Percentiles rank a stretch among this genome's conserved stretches.
phyloP scores from a whole-genome alignment of 2,888 invertebrate genomes.

The Hyles lineata region DNA sequence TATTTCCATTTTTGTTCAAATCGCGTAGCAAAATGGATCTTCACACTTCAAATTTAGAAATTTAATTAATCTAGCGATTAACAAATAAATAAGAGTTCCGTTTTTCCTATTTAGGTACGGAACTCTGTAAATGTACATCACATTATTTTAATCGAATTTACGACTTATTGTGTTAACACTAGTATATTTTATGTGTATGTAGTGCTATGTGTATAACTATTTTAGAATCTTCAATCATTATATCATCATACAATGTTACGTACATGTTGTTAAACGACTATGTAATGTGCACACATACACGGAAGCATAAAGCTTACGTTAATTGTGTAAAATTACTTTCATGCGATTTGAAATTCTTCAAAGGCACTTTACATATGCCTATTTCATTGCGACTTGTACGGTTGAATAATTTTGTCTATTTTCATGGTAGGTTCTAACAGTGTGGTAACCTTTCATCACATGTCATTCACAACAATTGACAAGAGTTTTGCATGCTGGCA shows the following conservation, averaged over 20 bases:
- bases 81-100: too few species aligned
- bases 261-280: not conserved
- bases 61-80: too few species aligned
- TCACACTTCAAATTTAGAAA: too few species aligned
- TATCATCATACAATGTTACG: not conserved
- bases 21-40: too few species aligned
- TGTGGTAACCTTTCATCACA: too few species aligned
- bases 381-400: not conserved
- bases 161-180: conserved; percentile 27
- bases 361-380: conserved; percentile 15
- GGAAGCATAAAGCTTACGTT: not conserved
- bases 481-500: not conserved
- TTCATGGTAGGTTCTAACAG: not conserved
- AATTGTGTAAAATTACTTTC: not conserved
- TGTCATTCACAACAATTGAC: not conserved
- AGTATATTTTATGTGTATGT: conserved; percentile 23
- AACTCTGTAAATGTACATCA: conserved; percentile 26
- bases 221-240: not conserved
- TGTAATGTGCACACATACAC: not conserved
- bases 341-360: not conserved
- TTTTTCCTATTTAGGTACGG: too few species aligned
- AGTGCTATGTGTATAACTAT: not conserved
- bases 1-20: too few species aligned
- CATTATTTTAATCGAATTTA: conserved; percentile 33
- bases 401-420: conserved; percentile 7